A percentile compares a stretch with the other conserved stretches of the same genome.
Conservation (phyloP, 2,888 invertebrate genomes). For the Heliconius ismenius region DNA sequence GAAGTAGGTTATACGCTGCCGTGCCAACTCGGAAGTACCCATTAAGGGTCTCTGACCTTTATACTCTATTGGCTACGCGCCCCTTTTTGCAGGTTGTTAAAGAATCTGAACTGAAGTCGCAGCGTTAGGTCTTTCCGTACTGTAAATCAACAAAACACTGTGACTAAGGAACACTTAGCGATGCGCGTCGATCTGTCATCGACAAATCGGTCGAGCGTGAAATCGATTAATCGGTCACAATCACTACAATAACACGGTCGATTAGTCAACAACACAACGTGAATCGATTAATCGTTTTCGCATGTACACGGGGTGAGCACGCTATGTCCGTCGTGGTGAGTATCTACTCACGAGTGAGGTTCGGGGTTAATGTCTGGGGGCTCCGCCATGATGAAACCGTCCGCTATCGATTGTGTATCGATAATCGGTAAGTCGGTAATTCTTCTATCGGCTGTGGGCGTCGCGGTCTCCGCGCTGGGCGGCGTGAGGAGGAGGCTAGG, state of each 20-base stretch:
- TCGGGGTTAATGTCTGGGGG: conserved; percentile 72
- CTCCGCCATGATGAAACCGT: conserved; percentile 60
- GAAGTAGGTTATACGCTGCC: conserved; percentile 73
- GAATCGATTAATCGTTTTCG: conserved; percentile 43
- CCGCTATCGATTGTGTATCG: conserved; percentile 39
- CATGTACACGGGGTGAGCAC: conserved; percentile 48
- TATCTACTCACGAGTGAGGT: conserved; percentile 79
- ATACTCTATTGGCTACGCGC: conserved; percentile 89
- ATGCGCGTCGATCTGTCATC: conserved; percentile 40
- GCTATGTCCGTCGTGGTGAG: conserved; percentile 54
- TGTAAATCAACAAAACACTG: conserved; percentile 84
- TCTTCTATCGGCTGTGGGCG: conserved; percentile 60
- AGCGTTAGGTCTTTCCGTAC: conserved; percentile 98
- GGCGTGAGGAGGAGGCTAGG: conserved; percentile 71
- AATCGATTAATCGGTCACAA: conserved; percentile 39
- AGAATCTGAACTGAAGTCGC: conserved; percentile 97
- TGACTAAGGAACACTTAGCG: conserved; percentile 56
- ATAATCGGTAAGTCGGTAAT: conserved; percentile 45
- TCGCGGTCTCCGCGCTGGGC: conserved; percentile 72
- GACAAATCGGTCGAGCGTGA: conserved; percentile 35
- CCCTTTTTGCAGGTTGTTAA: conserved; percentile 94
- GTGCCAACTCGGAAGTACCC: conserved; percentile 68
- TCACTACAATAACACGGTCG: conserved; percentile 6
- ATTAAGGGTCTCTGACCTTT: conserved; percentile 70
- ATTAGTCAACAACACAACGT: conserved; percentile 6